phyloP scores from a whole-genome alignment of 1,140 invertebrate genomes.

The Papilio glaucus region DNA sequence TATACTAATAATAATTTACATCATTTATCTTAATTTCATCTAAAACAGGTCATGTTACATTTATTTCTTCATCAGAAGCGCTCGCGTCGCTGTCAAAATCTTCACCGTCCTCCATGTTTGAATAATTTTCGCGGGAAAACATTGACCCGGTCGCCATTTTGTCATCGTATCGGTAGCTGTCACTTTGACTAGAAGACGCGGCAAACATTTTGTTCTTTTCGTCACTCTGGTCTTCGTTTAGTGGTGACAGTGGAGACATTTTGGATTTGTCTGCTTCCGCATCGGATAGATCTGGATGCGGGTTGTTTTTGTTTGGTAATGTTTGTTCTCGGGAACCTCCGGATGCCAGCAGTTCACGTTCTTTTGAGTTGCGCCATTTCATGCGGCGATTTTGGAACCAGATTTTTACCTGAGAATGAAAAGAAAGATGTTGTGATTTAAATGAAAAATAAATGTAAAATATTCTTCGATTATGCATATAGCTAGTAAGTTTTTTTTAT shows the following conservation, averaged over 20 bases:
- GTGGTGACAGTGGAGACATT: conserved; percentile 83
- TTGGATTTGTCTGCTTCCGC: conserved; percentile 91
- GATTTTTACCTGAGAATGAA: conserved; percentile 93
- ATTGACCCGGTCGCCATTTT: conserved; percentile 59
- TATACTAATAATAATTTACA: conserved; percentile 39
- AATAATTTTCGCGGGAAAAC: conserved; percentile 77
- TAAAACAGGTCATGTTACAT: conserved; percentile 89
- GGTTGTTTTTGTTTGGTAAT: conserved; percentile 98
- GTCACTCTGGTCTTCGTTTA: conserved; percentile 63
- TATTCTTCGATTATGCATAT: too few relatives aligned
- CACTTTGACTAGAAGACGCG: conserved; percentile 63
- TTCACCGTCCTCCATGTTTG: conserved; percentile 83
- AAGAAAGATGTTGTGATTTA: too few relatives aligned
- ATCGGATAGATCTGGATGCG: conserved; percentile 97
- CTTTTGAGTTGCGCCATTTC: conserved; percentile 99
- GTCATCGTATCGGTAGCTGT: conserved; percentile 72
- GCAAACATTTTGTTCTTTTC: conserved; percentile 74
- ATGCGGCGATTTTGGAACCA: conserved; percentile 98
- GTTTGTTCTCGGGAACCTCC: conserved; percentile 97
- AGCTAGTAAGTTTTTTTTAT: too few relatives aligned
- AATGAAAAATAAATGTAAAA: too few relatives aligned
- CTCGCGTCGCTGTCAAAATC: conserved; percentile 88
- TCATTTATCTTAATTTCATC: conserved; percentile 38
- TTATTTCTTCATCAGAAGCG: conserved; percentile 91
- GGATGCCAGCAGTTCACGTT: conserved; percentile 95